These are phyloP conservation scores for Drosophila pseudoananassae DNA, from an alignment of 1,140 invertebrate species.

Conservation along the genomic window DNA sequence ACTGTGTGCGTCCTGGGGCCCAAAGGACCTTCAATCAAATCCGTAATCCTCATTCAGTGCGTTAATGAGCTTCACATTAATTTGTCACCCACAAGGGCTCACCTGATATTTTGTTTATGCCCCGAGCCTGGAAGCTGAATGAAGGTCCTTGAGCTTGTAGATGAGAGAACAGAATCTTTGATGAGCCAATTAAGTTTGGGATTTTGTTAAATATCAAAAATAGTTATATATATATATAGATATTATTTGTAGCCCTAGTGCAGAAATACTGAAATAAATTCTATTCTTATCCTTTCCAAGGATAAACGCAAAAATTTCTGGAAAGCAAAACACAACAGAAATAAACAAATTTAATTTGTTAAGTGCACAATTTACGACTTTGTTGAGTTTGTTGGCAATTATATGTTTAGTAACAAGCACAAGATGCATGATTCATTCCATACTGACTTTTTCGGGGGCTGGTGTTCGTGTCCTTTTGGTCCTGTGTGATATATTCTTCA, in stretches of 20 bases:
- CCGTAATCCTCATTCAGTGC: constrained; percentile 78
- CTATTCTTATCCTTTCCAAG: not conserved
- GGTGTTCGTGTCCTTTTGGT: constrained; percentile 26
- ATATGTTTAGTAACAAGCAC: constrained; percentile 17
- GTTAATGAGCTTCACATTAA: constrained; percentile 82
- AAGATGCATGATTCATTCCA: constrained; percentile 53
- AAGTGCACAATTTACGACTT: constrained; percentile 68
- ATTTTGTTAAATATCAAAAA: not conserved
- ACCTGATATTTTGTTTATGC: constrained; percentile 61
- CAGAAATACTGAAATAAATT: not conserved
- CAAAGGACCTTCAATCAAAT: constrained; percentile 79
- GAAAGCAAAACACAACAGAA: constrained; percentile 24
- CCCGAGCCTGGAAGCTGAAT: constrained; percentile 32
- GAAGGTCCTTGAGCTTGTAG: constrained; percentile 49
- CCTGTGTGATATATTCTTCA: constrained; percentile 72
- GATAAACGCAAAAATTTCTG: constrained; percentile 10
- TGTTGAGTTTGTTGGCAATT: constrained; percentile 57
- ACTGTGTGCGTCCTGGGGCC: constrained; percentile 58
- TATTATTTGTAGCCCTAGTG: not conserved
- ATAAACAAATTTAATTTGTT: constrained; percentile 55
- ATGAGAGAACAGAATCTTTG: not conserved
- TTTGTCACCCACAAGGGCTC: constrained; percentile 71
- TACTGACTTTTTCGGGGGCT: constrained; percentile 14
- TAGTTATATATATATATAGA: not conserved
- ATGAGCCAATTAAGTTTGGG: constrained; percentile 11